These are phyloP conservation scores for Sussaba pulchella DNA, from an alignment of 2,888 invertebrate species.

Conservation along the genomic window DNA sequence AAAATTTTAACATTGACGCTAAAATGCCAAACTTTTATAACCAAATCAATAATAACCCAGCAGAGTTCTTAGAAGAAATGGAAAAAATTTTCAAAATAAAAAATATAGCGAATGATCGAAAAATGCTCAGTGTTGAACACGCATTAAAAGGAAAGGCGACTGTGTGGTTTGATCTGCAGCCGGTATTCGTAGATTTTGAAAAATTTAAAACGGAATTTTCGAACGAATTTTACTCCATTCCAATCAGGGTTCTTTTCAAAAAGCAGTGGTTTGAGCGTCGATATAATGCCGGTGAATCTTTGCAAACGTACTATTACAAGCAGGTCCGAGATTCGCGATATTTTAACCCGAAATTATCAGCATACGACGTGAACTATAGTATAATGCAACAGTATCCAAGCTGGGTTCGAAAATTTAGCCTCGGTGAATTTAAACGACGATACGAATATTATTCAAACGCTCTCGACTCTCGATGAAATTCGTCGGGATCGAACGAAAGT, in stretches of 20 bases:
- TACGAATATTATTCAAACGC: slow-evolving; percentile 1
- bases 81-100: slow-evolving; percentile 44
- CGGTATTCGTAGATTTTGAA: not conserved
- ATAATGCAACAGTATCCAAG: slow-evolving; percentile 29
- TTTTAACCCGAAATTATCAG: slow-evolving; percentile 8
- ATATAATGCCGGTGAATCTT: not conserved
- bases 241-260: slow-evolving; percentile 20
- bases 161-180: slow-evolving; percentile 5
- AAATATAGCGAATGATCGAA: slow-evolving; percentile 33
- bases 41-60: slow-evolving; percentile 16
- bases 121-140: slow-evolving; percentile 26
- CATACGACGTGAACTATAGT: slow-evolving; percentile 32
- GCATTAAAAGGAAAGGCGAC: slow-evolving; percentile 39
- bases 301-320: slow-evolving; percentile 25
- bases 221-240: slow-evolving; percentile 40
- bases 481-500: slow-evolving; percentile 5
- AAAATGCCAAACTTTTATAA: slow-evolving; percentile 40
- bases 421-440: slow-evolving; percentile 15
- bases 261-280: slow-evolving; percentile 7
- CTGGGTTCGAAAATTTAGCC: not conserved
- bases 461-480: slow-evolving; percentile 6
- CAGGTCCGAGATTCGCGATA: slow-evolving; percentile 29
- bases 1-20: slow-evolving; percentile 21
- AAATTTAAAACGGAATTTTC: slow-evolving; percentile 1
- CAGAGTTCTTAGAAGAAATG: slow-evolving; percentile 49